Evolutionary conservation across 2,113 vertebrate species (phyloP).

Genomic region (Potamarius usumacintae): DNA sequence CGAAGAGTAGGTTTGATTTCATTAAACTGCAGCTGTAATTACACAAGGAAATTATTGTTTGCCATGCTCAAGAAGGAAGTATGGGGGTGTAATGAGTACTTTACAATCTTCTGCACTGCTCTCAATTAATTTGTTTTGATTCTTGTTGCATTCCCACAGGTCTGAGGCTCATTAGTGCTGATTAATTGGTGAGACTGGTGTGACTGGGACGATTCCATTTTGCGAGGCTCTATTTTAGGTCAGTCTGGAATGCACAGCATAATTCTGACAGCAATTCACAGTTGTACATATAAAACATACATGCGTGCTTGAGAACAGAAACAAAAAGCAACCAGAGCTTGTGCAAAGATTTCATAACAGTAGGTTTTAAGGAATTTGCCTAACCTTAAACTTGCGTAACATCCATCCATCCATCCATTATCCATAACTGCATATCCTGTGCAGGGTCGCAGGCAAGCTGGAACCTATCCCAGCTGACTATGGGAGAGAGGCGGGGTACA

Average conservation of each 20-base stretch:
- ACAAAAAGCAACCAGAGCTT: not conserved
- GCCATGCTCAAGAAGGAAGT: conserved; percentile 45
- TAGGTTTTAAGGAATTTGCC: not conserved
- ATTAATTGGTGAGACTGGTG: conserved; percentile 66
- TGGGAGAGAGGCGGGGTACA: too few relatives aligned
- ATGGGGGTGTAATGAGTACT: conserved; percentile 57
- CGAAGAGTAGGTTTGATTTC: conserved; percentile 61
- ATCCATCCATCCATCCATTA: too few relatives aligned
- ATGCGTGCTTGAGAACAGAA: not conserved
- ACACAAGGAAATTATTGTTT: conserved; percentile 55
- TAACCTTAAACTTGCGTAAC: not conserved
- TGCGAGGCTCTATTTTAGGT: conserved; percentile 30
- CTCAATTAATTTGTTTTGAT: conserved; percentile 71
- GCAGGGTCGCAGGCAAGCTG: too few relatives aligned
- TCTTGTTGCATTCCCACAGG: conserved; percentile 64
- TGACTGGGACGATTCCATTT: conserved; percentile 42
- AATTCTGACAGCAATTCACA: not conserved
- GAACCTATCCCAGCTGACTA: too few relatives aligned
- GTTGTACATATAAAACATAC: not conserved
- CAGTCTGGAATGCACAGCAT: conserved; percentile 1
- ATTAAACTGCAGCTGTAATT: conserved; percentile 64
- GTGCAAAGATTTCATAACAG: not conserved
- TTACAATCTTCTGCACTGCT: conserved; percentile 55
- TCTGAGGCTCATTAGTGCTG: conserved; percentile 68
- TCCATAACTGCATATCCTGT: too few relatives aligned